Base-by-base conservation (phyloP, 2,797 vertebrate genomes). In the Ceryle rudis region DNA sequence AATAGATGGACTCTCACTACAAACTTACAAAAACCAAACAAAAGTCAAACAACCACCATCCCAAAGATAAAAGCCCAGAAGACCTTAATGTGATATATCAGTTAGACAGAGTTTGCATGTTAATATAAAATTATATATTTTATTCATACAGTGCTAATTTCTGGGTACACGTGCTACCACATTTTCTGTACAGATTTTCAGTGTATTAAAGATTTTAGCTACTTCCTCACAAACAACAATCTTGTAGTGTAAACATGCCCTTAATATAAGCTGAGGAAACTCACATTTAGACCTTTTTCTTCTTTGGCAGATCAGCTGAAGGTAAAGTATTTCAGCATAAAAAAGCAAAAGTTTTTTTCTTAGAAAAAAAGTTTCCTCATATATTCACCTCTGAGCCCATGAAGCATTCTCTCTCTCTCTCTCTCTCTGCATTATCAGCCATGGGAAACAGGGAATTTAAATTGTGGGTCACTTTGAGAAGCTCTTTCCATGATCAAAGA, bases 1-100 rank as follows among this genome's bases (percentile, higher is more conserved):
- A 85, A 89, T 71, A 93, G 84, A 60, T 28, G 70, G 61, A 83
- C 47, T 44, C 25, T 78, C 29, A 6, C 66, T 75, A 57, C 14
- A 70, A 92, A 52, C 6, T 41, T 4, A 12, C 2, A 61, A 52
- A 46, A 54, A 74, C 8, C 3, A 74, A 49, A 65, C 3, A 9
- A 39, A 51, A 87, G n/a, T 10, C 26, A 94, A 61, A 54, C 2
- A 9, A 46, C 46, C 44, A 46, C 46, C 46, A 46, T 46, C 51
- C 28, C 28, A 29, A 54, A 23, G 28, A 23, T 46, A 16, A 71
- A 2, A 35, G 6, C 17, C 31, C 25, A 3, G 20, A 71, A 60
- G 6, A 58, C 10, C 8, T 54, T 64, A 74, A 29, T 7, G 2
- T 8, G 5, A 71, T 58, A 4, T 14, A 78, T 19, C n/a, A 60